Conservation (phyloP, 2,888 invertebrate species). For the Conomelus anceps region DNA sequence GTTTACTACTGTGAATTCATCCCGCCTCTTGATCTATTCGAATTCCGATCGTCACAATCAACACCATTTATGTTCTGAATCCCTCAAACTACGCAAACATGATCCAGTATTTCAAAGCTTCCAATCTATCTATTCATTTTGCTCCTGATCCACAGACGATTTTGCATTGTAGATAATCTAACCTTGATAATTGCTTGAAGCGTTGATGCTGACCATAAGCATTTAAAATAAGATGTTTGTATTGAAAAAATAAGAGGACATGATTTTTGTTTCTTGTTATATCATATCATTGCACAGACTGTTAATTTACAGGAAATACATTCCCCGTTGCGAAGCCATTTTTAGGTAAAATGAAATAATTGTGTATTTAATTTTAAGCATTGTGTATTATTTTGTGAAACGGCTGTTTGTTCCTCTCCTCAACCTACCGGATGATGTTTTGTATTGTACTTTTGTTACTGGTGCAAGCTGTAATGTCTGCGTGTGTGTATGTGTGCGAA, state of each 20-base stretch:
- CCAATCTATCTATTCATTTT: not conserved
- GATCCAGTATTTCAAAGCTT: too few relatives aligned
- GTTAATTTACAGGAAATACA: not conserved
- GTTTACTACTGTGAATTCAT: too few relatives aligned
- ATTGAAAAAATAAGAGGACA: not conserved
- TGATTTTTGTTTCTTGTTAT: not conserved
- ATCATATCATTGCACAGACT: not conserved
- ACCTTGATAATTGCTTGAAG: not conserved
- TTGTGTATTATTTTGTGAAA: not conserved
- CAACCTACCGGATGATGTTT: not conserved
- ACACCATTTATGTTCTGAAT: too few relatives aligned
- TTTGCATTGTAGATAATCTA: not conserved
- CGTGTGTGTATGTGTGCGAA: not conserved
- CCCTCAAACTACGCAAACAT: too few relatives aligned
- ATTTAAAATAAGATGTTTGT: not conserved
- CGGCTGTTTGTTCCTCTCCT: not conserved
- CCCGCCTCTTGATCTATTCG: too few relatives aligned
- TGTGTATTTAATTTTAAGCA: not conserved
- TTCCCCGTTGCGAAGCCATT: not conserved
- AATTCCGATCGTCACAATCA: too few relatives aligned
- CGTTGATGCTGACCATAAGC: not conserved
- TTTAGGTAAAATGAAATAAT: not conserved
- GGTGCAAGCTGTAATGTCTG: not conserved
- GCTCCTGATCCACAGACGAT: not conserved
- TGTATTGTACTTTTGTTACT: not conserved